Evolutionary conservation across 2,797 vertebrate genomes (phyloP), one percentile per base, ranked within the genome.

Genomic region (Sitta carolinensis): DNA sequence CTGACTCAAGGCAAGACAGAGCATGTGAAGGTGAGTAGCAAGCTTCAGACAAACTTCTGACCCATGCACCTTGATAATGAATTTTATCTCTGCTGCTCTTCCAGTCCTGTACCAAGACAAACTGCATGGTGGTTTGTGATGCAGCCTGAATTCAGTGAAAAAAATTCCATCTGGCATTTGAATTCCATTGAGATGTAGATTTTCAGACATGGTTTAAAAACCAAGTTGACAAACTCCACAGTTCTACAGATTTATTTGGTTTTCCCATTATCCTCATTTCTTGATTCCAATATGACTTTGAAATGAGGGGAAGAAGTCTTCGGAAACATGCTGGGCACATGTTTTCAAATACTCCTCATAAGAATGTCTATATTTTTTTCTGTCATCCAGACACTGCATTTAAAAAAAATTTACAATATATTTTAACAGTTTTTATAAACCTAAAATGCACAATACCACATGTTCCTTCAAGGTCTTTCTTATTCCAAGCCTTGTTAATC

Each of bases 321-420:
- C 96, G 93, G 78, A 97, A 90, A 97, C 95, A 96, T 89, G 97
- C 89, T 91, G 87, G 89, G 90, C 66, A 91, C 94, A 89, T 89
- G 96, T 96, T 97, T 95, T 96, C 92, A 94, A 93, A 92, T 79
- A 87, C 84, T 97, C 94, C 94, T 95, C 96, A 95, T 95, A 89
- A 95, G 94, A 93, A 97, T 26, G 96, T 97, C 94, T 97, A 67
- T 95, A 96, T 87, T 84, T 94, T 93, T 95, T 90, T 97, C 96
- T 95, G 95, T 95, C 95, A 96, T 97, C 89, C 93, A 96, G 94
- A 97, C 75, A 96, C 91, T 66, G 91, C 86, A 79, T 93, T 97
- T 91, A 3, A 83, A 95, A 95, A 89, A 83, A 95, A 96, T 97
- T 96, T 98, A 98, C 98, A 98, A 88, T 97, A 96, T 85, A 95